phyloP scores from a whole-genome alignment of 2,113 vertebrate species.

The Formicarius rufipectus region DNA sequence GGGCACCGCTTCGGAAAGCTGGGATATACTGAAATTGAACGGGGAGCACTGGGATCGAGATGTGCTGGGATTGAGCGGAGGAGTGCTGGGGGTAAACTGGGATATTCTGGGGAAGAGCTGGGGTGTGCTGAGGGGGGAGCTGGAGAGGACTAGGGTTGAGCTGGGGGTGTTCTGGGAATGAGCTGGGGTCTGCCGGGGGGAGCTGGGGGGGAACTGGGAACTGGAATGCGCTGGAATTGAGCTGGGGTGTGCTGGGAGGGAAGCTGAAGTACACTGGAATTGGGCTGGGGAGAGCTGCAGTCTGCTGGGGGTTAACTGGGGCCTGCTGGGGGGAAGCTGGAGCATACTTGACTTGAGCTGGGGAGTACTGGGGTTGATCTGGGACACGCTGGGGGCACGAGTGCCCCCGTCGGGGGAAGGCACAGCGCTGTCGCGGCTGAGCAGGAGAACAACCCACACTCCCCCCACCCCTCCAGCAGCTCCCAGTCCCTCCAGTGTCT shows the following conservation, averaged over 20 bases:
- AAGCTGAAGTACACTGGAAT: no score
- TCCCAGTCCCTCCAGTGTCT: neutral
- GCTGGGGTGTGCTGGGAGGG: rapidly evolving
- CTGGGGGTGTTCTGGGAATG: neutral
- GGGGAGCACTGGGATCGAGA: neutral
- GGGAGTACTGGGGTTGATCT: no score
- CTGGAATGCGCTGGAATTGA: neutral
- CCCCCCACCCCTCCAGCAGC: neutral
- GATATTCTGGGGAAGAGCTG: neutral
- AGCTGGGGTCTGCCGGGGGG: neutral
- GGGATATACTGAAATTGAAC: neutral
- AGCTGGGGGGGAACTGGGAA: no score
- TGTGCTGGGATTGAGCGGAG: neutral
- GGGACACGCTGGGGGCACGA: neutral
- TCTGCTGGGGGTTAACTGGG: neutral
- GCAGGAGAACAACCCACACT: neutral
- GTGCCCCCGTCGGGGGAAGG: no score
- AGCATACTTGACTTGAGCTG: neutral
- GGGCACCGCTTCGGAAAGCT: neutral
- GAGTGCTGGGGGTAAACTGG: neutral
- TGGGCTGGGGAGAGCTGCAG: neutral
- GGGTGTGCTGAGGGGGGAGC: neutral
- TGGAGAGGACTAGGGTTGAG: neutral
- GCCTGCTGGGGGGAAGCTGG: neutral
- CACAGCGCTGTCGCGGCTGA: neutral